phyloP scores from a whole-genome alignment of 2,888 invertebrate genomes.

The Limulus polyphemus region DNA sequence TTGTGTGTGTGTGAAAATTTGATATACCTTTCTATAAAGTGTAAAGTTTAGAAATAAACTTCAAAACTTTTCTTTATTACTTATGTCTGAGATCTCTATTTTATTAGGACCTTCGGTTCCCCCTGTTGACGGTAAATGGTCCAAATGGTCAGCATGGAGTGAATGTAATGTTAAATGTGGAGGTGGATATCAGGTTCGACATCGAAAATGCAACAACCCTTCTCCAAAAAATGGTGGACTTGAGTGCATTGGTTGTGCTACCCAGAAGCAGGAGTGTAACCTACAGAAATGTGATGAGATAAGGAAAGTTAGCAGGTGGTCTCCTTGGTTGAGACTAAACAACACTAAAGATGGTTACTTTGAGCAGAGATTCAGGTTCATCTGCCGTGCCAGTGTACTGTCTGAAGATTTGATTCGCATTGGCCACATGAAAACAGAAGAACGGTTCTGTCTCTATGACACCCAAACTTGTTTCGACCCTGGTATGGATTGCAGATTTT shows the following conservation, averaged over 20 bases:
- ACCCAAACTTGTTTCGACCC: constrained; percentile 18
- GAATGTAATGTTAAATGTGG: constrained; percentile 53
- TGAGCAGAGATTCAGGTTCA: constrained; percentile 64
- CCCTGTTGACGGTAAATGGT: constrained; percentile 40
- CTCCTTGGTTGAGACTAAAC: constrained; percentile 52
- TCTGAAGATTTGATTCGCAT: constrained; percentile 54
- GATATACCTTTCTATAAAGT: too few species aligned
- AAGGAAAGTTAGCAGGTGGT: constrained; percentile 59
- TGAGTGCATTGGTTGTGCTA: constrained; percentile 44
- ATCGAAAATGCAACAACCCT: constrained; percentile 37
- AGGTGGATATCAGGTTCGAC: constrained; percentile 55
- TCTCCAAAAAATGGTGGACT: constrained; percentile 33
- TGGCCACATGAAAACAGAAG: constrained; percentile 61
- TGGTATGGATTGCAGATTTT: constrained; percentile 38
- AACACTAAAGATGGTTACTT: constrained; percentile 44
- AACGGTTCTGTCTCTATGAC: constrained; percentile 43
- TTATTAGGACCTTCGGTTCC: too few species aligned
- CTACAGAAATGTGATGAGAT: constrained; percentile 58
- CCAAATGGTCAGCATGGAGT: constrained; percentile 53
- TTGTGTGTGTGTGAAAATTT: too few species aligned
- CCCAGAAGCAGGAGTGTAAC: constrained; percentile 58
- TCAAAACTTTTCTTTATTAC: too few species aligned
- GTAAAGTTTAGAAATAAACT: too few species aligned
- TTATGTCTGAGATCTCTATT: too few species aligned
- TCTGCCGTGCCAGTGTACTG: constrained; percentile 62